phyloP scores from a whole-genome alignment of 1,140 invertebrate genomes.

The Drosophila triauraria region DNA sequence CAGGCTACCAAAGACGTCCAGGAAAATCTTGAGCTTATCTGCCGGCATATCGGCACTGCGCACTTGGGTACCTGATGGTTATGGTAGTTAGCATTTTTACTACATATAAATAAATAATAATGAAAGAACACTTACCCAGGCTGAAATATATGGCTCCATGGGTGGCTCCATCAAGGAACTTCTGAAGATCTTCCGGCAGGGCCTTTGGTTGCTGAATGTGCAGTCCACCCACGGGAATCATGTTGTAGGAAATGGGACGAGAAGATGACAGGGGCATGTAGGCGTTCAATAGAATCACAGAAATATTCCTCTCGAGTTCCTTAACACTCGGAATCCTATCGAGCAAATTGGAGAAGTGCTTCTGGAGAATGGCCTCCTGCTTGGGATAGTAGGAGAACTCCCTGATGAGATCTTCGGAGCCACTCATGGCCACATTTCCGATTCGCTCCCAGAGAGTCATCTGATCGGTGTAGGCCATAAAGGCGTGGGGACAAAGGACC shows the following conservation, averaged over 20 bases:
- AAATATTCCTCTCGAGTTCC: slow-evolving; percentile 86
- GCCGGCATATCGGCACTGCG: slow-evolving; percentile 77
- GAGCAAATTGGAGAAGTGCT: slow-evolving; percentile 64
- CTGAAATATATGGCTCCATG: slow-evolving; percentile 87
- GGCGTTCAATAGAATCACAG: slow-evolving; percentile 86
- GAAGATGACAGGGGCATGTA: slow-evolving; percentile 85
- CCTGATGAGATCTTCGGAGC: slow-evolving; percentile 50
- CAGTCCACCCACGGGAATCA: slow-evolving; percentile 86
- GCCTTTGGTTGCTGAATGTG: slow-evolving; percentile 83
- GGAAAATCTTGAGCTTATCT: slow-evolving; percentile 85
- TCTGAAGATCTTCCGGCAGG: slow-evolving; percentile 75
- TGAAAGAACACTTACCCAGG: slow-evolving; percentile 77
- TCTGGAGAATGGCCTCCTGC: slow-evolving; percentile 69
- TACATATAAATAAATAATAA: no score
- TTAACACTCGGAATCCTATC: slow-evolving; percentile 74
- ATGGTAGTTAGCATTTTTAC: not conserved
- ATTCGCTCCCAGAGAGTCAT: slow-evolving; percentile 85
- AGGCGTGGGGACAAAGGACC: slow-evolving; percentile 78
- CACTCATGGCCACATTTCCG: slow-evolving; percentile 39
- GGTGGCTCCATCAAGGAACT: slow-evolving; percentile 83
- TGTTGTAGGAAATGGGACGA: slow-evolving; percentile 84
- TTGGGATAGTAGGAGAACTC: slow-evolving; percentile 56
- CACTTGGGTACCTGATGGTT: not conserved
- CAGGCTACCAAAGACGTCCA: slow-evolving; percentile 86
- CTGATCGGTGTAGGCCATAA: slow-evolving; percentile 62